Base-by-base conservation (phyloP, 2,888 invertebrate genomes). In the Poecilus cupreus region DNA sequence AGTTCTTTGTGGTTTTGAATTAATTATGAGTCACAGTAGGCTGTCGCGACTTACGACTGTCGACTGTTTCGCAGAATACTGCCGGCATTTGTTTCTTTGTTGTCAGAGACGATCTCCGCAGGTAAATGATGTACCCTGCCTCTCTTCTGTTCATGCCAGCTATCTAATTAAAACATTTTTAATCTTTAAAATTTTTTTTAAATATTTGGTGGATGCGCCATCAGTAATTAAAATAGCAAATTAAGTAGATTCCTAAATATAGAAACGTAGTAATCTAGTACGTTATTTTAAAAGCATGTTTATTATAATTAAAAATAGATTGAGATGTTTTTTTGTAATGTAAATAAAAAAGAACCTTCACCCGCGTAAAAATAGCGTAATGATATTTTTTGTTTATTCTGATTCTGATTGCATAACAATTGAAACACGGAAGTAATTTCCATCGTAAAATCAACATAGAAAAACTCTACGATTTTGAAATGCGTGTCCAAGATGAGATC, bases 281-380 rank as follows among this genome's bases (percentile, higher is more conserved):
- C n/a, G 32, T 32, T 32, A 32, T 32, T 1, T 32, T 32, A 32
- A 54, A 22, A 20, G 5, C 8, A 11, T 49, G 16, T 49, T 49
- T 18, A 8, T 18, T 18, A 54, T 54, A 54, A 54, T 60, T 60
- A 60, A 60, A 60, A 60, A 60, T 60, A 60, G 60, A 60, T 26
- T 13, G 22, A 60, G 26, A 13, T 5, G 24, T 60, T 60, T 60
- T 32, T 68, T 32, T n/a, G n/a, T n/a, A 32, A 13, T 26, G 64
- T 37, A 68, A 68, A 37, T 24, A 68, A 68, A 68, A 68, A 68
- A 68, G 18, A 37, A 68, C 64, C 64, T 68, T 68, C 64, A 37
- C 64, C 37, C 18, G 37, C 10, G 37, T 68, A 68, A 37, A 68
- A 68, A 68, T 68, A 68, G 32, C 32, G 16, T 37, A 32, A 68